A percentile compares a stretch with the other conserved stretches of the same genome.
These are phyloP conservation scores for Peromyscus aztecus DNA, from an alignment of 2,797 vertebrate genomes.

Conservation along the genomic window DNA sequence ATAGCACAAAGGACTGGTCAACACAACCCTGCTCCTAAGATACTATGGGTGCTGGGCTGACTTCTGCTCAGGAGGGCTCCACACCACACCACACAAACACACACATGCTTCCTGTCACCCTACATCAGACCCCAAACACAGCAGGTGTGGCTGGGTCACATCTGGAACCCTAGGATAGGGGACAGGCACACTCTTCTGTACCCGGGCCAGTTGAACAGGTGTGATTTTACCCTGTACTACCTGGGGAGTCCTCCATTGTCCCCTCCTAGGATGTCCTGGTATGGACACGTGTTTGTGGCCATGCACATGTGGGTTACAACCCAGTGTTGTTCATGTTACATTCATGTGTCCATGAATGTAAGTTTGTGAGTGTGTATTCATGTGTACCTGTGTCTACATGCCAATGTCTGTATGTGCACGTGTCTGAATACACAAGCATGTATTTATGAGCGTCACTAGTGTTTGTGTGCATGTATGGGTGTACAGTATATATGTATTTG, in stretches of 20 bases:
- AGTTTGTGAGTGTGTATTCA: background rate
- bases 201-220: background rate
- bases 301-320: fast-evolving
- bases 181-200: background rate
- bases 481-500: fast-evolving
- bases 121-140: background rate
- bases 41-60: background rate
- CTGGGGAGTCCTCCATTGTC: background rate
- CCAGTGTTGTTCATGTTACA: background rate
- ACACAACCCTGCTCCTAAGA: background rate
- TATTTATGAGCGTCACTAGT: background rate
- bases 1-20: background rate
- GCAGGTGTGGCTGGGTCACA: background rate
- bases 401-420: background rate
- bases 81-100: background rate
- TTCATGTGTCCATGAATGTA: background rate
- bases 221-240: background rate
- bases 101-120: background rate
- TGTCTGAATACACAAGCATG: background rate
- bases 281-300: fast-evolving
- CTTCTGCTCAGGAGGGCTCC: background rate
- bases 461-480: background rate
- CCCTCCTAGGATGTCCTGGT: background rate
- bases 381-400: background rate
- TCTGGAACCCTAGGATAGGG: background rate